Conservation (phyloP, 1,140 invertebrate species). For the Heterodera carotae region DNA sequence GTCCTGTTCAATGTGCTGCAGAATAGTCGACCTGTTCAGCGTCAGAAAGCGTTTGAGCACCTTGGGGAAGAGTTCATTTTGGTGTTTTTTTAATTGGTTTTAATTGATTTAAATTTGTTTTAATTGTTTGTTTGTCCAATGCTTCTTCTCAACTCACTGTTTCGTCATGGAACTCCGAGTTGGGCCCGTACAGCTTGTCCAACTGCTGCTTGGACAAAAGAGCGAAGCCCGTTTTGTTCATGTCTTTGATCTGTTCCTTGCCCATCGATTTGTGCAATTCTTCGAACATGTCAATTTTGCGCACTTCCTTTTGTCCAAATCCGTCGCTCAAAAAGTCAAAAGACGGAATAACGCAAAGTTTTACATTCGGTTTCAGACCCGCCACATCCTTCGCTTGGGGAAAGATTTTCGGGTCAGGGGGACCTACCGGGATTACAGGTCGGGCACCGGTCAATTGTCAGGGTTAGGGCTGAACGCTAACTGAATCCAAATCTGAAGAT, state of each 20-base stretch:
- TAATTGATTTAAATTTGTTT: no score
- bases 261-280: slow-evolving; percentile 14
- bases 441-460: no score
- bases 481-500: no score
- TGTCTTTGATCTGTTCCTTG: slow-evolving; percentile 35
- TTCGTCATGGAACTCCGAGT: slow-evolving; percentile 38
- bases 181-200: slow-evolving; percentile 39
- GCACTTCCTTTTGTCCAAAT: slow-evolving; percentile 16
- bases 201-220: slow-evolving; percentile 37
- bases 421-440: no score
- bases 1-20: slow-evolving; percentile 38
- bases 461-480: no score
- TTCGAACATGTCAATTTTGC: slow-evolving; percentile 33
- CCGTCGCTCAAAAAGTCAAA: slow-evolving; percentile 13
- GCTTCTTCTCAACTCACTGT: no score
- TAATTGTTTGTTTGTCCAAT: no score
- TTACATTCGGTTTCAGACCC: no score
- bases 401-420: no score
- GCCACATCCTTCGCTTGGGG: no score
- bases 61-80: slow-evolving; percentile 5
- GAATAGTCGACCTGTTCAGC: slow-evolving; percentile 33
- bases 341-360: no score
- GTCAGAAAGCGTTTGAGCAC: slow-evolving; percentile 22
- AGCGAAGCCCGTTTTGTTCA: slow-evolving; percentile 44
- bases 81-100: no score